Percentiles rank a stretch among this genome's conserved stretches.
phyloP scores from a whole-genome alignment of 2,888 invertebrate genomes.

The Brenthis ino region DNA sequence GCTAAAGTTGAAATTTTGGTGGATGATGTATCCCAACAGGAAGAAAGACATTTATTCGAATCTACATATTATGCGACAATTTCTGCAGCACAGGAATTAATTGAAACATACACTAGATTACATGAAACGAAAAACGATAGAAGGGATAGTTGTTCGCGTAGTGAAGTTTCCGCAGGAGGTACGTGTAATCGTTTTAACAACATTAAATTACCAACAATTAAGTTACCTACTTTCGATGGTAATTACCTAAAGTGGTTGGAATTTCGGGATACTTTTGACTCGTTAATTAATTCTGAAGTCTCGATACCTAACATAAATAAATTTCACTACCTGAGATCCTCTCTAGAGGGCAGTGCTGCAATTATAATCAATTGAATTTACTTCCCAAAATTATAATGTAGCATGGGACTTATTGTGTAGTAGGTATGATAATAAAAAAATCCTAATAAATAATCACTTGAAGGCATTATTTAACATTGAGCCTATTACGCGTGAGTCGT shows the following conservation, averaged over 20 bases:
- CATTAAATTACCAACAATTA: conserved; percentile 13
- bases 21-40: too few relatives aligned
- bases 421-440: conserved; percentile 24
- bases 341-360: conserved; percentile 19
- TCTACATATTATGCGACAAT: conserved; percentile 6
- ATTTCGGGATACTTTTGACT: conserved; percentile 18
- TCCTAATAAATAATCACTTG: conserved; percentile 20
- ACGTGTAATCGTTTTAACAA: too few relatives aligned
- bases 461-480: conserved; percentile 34
- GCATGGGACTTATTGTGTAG: conserved; percentile 25
- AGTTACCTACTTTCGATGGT: conserved; percentile 21
- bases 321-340: conserved; percentile 26
- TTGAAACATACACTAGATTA: conserved; percentile 6
- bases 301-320: conserved; percentile 14
- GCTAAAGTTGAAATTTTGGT: too few relatives aligned
- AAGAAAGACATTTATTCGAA: conserved; percentile 1
- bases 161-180: too few relatives aligned
- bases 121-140: not conserved
- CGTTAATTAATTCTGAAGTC: conserved; percentile 8
- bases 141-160: too few relatives aligned
- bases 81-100: conserved; percentile 6
- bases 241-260: conserved; percentile 25
- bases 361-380: conserved; percentile 25
- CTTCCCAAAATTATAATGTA: conserved; percentile 18
- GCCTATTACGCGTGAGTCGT: conserved; percentile 37